Conservation (phyloP, 2,113 vertebrate species). For the Bos indicus region DNA sequence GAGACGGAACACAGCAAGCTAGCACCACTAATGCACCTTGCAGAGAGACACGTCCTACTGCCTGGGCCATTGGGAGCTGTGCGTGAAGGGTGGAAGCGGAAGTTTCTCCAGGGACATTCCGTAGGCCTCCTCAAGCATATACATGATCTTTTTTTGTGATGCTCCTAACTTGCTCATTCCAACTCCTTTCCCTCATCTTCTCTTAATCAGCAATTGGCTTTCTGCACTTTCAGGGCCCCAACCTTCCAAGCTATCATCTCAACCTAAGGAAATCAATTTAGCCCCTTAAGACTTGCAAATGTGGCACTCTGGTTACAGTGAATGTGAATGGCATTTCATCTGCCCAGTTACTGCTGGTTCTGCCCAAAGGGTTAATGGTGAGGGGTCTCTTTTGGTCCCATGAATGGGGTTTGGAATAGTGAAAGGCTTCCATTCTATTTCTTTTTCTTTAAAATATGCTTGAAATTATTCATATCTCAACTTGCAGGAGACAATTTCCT, state of each 20-base stretch:
- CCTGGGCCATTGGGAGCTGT: neutral
- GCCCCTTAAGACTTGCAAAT: neutral
- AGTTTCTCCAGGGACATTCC: neutral
- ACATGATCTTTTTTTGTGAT: neutral
- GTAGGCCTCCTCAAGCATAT: neutral
- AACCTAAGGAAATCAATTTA: neutral
- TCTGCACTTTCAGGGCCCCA: neutral
- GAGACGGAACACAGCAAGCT: neutral
- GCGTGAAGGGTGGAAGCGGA: neutral
- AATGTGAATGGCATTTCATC: neutral
- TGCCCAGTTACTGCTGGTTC: neutral
- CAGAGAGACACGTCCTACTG: neutral
- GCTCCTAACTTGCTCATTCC: neutral
- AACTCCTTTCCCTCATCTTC: neutral
- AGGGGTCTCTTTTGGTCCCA: neutral
- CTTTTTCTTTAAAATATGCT: neutral
- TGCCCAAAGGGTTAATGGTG: neutral
- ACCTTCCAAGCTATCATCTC: neutral
- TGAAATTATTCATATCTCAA: slow-evolving; percentile 36
- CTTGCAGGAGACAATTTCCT: neutral
- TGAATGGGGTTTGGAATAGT: neutral
- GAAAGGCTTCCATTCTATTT: neutral
- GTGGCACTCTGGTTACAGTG: neutral
- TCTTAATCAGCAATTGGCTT: neutral
- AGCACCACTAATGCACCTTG: neutral